These are phyloP conservation scores for Belonocnema kinseyi DNA, from an alignment of 1,140 invertebrate genomes.

Conservation along the genomic window DNA sequence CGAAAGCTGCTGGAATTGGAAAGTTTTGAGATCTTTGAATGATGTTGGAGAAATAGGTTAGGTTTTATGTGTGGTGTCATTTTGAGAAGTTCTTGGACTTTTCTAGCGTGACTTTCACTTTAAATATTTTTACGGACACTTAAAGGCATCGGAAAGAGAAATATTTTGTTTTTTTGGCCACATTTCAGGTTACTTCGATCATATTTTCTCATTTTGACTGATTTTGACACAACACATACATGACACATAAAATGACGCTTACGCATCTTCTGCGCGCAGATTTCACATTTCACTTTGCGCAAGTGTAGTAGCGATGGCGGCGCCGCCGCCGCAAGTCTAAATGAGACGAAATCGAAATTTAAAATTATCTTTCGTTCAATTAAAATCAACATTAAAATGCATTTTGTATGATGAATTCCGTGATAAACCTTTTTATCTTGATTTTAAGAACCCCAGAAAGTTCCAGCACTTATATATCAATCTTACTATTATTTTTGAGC, in stretches of 20 bases:
- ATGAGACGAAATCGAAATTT: neutral
- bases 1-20: neutral
- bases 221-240: neutral
- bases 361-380: too few species aligned
- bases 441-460: too few species aligned
- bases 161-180: neutral
- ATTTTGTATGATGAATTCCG: neutral
- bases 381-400: neutral
- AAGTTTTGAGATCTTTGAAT: neutral
- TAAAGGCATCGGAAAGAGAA: neutral
- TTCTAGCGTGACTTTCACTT: neutral
- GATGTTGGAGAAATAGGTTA: slow-evolving; percentile 5
- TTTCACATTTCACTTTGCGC: neutral
- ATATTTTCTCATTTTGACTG: neutral
- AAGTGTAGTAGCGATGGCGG: neutral
- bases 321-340: neutral
- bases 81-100: neutral
- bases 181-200: neutral
- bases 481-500: too few species aligned
- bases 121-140: neutral
- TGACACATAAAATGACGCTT: neutral
- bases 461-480: too few species aligned
- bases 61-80: neutral
- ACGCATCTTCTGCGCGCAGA: neutral
- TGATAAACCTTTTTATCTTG: neutral